Conservation (phyloP, 1,140 invertebrate species). For the Lepidotrigona ventralis region DNA sequence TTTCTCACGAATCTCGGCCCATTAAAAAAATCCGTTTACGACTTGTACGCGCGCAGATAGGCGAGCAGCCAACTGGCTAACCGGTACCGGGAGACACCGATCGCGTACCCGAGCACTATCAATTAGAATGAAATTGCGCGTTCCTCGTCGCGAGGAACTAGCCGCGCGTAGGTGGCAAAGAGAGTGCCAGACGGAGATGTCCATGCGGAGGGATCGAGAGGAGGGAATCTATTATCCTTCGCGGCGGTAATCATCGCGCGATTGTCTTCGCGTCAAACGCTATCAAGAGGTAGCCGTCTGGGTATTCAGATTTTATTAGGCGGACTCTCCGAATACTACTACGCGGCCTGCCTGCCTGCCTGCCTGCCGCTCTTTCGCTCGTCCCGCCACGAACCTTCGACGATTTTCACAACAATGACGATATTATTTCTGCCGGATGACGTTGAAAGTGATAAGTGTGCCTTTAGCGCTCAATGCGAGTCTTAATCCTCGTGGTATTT, state of each 20-base stretch:
- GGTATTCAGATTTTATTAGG: conserved; percentile 69
- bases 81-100: conserved; percentile 51
- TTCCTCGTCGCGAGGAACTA: conserved; percentile 28
- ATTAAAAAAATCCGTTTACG: conserved; percentile 54
- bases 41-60: conserved; percentile 30
- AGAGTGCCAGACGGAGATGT: conserved; percentile 14
- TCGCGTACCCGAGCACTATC: conserved; percentile 41
- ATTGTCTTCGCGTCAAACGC: conserved; percentile 68
- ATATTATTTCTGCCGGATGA: conserved; percentile 49
- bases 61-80: conserved; percentile 39
- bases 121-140: conserved; percentile 67
- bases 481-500: conserved; percentile 48
- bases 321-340: conserved; percentile 42
- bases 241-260: conserved; percentile 66
- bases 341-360: not conserved
- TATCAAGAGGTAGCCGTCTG: conserved; percentile 57
- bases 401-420: conserved; percentile 56
- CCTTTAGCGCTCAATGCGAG: conserved; percentile 23
- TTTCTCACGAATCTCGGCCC: conserved; percentile 46
- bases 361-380: no score
- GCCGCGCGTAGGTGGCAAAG: conserved; percentile 51
- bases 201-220: conserved; percentile 12
- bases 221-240: conserved; percentile 57
- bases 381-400: not conserved
- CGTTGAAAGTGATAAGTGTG: conserved; percentile 43